Evolutionary conservation across 1,140 invertebrate genomes (phyloP).

Genomic region (Caerostris extrusa): DNA sequence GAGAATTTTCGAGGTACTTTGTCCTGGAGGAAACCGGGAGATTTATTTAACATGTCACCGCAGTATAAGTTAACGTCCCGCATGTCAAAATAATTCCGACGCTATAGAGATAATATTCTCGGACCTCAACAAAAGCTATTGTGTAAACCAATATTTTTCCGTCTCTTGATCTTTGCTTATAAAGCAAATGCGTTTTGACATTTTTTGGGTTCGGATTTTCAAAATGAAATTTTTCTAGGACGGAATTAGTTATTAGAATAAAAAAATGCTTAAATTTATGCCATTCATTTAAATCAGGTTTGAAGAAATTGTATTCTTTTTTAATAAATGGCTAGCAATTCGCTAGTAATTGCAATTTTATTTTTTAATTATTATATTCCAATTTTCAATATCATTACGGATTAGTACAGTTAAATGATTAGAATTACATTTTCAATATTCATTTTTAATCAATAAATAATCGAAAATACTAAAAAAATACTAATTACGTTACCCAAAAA

Average conservation of each 20-base stretch:
- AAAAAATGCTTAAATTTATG: background rate
- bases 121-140: background rate
- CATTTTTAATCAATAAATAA: too few species aligned
- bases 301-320: too few species aligned
- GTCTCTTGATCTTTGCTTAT: background rate
- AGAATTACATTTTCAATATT: too few species aligned
- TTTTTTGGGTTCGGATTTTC: background rate
- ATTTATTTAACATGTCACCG: constrained; percentile 60
- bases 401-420: too few species aligned
- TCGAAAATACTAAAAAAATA: too few species aligned
- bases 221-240: background rate
- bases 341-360: too few species aligned
- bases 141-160: constrained; percentile 20
- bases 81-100: constrained; percentile 39
- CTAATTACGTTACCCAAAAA: too few species aligned
- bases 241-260: background rate
- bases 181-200: background rate
- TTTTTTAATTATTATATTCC: too few species aligned
- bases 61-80: constrained; percentile 52
- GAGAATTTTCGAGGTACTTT: background rate
- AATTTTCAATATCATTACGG: too few species aligned
- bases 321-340: too few species aligned
- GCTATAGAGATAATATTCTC: constrained; percentile 24
- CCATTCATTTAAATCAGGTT: background rate
- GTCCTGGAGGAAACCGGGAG: background rate